Evolutionary conservation across 2,888 invertebrate species (phyloP).

Genomic region (Acleris laterana): DNA sequence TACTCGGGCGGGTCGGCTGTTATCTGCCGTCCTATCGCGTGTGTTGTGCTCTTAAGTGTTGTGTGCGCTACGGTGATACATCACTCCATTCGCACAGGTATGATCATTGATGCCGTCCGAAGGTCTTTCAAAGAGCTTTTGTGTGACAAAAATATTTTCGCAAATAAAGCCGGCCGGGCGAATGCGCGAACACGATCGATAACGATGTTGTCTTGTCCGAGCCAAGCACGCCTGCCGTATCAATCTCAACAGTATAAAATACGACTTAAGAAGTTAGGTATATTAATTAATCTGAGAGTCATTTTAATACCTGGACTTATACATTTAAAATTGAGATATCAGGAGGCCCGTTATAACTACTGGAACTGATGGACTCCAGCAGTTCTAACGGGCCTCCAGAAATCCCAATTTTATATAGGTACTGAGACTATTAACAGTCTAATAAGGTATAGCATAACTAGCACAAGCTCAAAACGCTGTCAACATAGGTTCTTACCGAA

Average conservation of each 20-base stretch:
- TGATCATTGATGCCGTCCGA: constrained; percentile 41
- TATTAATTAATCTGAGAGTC: no score
- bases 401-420: no score
- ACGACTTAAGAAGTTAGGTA: no score
- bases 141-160: constrained; percentile 58
- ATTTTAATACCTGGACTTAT: no score
- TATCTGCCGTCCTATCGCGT: constrained; percentile 72
- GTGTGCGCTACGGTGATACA: constrained; percentile 66
- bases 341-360: no score
- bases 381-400: no score
- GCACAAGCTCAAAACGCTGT: constrained; percentile 6
- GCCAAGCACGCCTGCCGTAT: constrained; percentile 57
- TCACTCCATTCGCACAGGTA: constrained; percentile 68
- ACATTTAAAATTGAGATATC: no score
- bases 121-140: constrained; percentile 49
- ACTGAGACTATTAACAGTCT: no score
- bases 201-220: constrained; percentile 75
- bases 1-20: constrained; percentile 71
- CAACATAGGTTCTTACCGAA: background rate
- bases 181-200: constrained; percentile 77
- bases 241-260: constrained; percentile 31
- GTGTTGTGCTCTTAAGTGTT: constrained; percentile 74
- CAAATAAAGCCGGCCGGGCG: constrained; percentile 59
- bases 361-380: no score
- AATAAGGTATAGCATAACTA: no score